These are phyloP conservation scores for Myotis brandtii DNA, from an alignment of 2,113 vertebrate genomes.

Conservation along the genomic window DNA sequence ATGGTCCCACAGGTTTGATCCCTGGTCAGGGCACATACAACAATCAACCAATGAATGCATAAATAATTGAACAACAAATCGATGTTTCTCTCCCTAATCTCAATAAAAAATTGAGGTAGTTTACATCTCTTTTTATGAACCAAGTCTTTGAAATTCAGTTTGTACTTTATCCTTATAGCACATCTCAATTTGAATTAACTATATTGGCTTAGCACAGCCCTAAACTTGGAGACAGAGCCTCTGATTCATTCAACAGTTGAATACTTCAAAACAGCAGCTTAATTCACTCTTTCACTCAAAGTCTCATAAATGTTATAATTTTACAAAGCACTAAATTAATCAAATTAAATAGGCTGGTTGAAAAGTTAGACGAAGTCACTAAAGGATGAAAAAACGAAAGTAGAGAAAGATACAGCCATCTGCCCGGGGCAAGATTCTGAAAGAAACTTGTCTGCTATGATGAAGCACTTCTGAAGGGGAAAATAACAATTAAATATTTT, in stretches of 20 bases:
- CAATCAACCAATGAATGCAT: neutral
- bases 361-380: constrained; percentile 20
- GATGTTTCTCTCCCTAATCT: neutral
- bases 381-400: constrained; percentile 1
- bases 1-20: neutral
- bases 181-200: neutral
- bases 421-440: constrained; percentile 32
- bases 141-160: constrained; percentile 46
- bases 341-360: constrained; percentile 29
- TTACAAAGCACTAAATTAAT: constrained; percentile 63
- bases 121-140: neutral
- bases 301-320: constrained; percentile 41
- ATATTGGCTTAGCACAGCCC: neutral
- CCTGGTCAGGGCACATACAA: neutral
- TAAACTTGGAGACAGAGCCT: neutral
- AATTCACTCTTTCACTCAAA: constrained; percentile 48
- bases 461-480: constrained; percentile 10
- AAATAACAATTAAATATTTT: constrained; percentile 57
- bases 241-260: constrained; percentile 33
- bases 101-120: neutral
- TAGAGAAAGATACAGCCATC: neutral
- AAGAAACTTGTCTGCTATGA: constrained; percentile 47
- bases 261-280: constrained; percentile 44
- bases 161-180: neutral
- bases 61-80: neutral